phyloP scores from a whole-genome alignment of 2,797 vertebrate genomes.

The Tokudaia muenninki region DNA sequence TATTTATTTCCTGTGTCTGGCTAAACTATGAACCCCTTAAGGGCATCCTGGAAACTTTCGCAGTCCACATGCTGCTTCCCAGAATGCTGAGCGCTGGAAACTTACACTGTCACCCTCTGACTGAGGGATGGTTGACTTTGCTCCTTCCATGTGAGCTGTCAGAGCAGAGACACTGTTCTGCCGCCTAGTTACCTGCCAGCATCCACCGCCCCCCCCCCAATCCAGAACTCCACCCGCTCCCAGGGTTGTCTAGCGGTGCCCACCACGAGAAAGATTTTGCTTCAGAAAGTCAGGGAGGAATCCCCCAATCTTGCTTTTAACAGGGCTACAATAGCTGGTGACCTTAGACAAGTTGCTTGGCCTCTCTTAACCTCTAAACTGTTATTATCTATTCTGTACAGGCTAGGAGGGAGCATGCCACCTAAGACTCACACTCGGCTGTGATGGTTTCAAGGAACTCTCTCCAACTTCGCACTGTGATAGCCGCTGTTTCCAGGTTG shows the following conservation, averaged over 20 bases:
- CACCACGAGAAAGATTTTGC: not conserved
- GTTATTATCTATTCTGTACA: not conserved
- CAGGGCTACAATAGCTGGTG: fast-evolving
- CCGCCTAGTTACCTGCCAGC: not conserved
- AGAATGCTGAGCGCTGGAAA: not conserved
- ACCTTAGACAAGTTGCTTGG: not conserved
- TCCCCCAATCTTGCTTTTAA: fast-evolving
- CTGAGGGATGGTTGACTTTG: not conserved
- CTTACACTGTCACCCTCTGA: not conserved
- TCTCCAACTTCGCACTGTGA: not conserved
- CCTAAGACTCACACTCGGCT: too few relatives aligned
- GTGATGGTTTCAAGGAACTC: too few relatives aligned
- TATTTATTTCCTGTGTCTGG: not conserved
- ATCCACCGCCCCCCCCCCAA: too few relatives aligned
- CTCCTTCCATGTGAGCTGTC: not conserved
- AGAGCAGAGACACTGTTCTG: not conserved
- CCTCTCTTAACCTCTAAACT: not conserved
- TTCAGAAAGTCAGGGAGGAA: not conserved
- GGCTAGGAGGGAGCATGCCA: not conserved
- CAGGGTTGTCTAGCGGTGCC: fast-evolving
- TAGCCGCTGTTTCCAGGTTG: not conserved
- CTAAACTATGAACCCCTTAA: not conserved
- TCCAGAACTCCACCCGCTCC: fast-evolving
- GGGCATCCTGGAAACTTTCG: not conserved
- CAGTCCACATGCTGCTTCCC: not conserved